Percentiles rank a stretch among this genome's conserved stretches.
phyloP scores from a whole-genome alignment of 2,797 vertebrate genomes.

The Todus mexicanus region DNA sequence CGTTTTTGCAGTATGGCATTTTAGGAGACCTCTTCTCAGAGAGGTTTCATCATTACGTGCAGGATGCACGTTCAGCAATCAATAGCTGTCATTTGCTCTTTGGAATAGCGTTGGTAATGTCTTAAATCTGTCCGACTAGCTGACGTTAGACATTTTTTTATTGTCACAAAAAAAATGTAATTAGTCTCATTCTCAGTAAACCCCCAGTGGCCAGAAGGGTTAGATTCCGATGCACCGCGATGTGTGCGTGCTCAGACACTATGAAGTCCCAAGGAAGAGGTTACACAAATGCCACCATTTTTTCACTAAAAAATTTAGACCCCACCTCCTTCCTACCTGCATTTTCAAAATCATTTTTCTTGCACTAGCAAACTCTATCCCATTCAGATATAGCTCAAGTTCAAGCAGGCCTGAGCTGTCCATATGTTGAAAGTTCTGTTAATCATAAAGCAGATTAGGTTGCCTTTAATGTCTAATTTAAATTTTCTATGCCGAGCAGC shows the following conservation, averaged over 20 bases:
- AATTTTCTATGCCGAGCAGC: not conserved
- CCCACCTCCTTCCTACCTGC: not conserved
- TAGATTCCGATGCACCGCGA: not conserved
- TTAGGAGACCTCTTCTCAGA: not conserved
- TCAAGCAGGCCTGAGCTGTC: not conserved
- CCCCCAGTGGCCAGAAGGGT: not conserved
- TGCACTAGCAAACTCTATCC: not conserved
- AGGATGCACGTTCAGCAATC: not conserved
- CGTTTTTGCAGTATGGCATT: not conserved
- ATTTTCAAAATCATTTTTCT: not conserved
- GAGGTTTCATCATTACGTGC: not conserved
- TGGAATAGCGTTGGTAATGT: not conserved
- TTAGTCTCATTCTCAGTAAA: not conserved
- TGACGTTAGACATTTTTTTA: not conserved
- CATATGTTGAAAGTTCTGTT: not conserved
- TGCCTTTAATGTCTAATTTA: not conserved
- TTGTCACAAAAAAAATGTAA: not conserved
- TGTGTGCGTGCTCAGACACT: not conserved
- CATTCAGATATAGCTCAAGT: not conserved
- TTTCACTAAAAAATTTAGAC: not conserved
- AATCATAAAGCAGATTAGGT: not conserved
- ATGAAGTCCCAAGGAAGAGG: not conserved
- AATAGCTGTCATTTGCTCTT: not conserved
- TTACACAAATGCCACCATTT: not conserved
- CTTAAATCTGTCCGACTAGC: not conserved